Conservation (phyloP, 2,797 vertebrate genomes). For the Molossus alvarezi region DNA sequence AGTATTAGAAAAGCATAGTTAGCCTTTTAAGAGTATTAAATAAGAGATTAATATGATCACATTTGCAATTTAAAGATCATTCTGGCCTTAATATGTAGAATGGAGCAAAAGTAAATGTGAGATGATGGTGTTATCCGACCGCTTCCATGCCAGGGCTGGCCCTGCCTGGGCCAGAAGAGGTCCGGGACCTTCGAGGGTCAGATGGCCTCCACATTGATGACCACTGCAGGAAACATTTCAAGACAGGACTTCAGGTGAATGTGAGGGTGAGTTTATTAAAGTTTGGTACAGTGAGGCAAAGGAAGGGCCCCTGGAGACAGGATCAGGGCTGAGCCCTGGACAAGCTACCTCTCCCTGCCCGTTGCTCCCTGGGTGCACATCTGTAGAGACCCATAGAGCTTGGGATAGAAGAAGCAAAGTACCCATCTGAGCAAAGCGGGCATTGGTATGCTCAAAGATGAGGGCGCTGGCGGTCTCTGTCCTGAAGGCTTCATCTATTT, state of each 20-base stretch:
- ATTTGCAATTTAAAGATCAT: slow-evolving; percentile 17
- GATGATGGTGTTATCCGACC: not conserved
- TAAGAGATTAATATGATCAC: not conserved
- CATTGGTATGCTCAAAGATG: not conserved
- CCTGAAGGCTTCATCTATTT: not conserved
- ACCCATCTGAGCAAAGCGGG: not conserved
- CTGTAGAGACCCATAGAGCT: not conserved
- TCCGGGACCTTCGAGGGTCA: not conserved
- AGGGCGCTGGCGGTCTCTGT: not conserved
- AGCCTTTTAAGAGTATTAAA: slow-evolving; percentile 6
- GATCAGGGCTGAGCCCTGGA: not conserved
- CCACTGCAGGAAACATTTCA: not conserved
- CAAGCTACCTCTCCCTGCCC: not conserved
- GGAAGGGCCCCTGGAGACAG: not conserved
- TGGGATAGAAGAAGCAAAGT: not conserved
- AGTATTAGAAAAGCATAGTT: not conserved
- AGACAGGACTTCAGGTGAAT: not conserved
- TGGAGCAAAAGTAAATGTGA: not conserved
- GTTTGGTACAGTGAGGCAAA: not conserved
- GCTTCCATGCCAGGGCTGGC: not conserved
- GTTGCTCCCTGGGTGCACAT: no score
- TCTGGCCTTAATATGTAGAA: not conserved
- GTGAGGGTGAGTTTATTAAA: not conserved
- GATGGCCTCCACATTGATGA: not conserved
- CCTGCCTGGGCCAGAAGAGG: not conserved